Conservation (phyloP, 1,140 invertebrate genomes). For the Notospermus geniculatus region DNA sequence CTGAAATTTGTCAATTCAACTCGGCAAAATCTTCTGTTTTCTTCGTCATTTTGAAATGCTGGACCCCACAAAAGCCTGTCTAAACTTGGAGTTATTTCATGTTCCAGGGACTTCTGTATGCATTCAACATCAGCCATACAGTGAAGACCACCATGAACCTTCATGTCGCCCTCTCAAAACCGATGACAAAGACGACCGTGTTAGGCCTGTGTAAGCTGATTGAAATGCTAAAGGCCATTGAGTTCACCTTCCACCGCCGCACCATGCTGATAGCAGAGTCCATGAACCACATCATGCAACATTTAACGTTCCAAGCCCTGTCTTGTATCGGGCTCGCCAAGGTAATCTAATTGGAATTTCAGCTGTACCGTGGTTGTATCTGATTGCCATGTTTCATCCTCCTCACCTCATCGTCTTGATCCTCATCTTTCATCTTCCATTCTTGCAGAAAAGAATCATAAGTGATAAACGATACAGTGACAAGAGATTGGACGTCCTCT, state of each 20-base stretch:
- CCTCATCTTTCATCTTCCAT: constrained; percentile 37
- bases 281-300: constrained; percentile 67
- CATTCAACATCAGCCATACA: constrained; percentile 60
- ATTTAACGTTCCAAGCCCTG: constrained; percentile 67
- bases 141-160: constrained; percentile 72
- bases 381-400: background rate
- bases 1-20: constrained; percentile 6
- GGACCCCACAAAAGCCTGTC: no score
- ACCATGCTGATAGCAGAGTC: constrained; percentile 62
- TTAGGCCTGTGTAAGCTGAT: constrained; percentile 75
- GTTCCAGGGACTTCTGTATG: constrained; percentile 64
- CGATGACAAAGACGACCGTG: constrained; percentile 76
- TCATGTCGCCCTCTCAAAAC: constrained; percentile 71
- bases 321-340: constrained; percentile 62
- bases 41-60: no score
- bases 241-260: constrained; percentile 65
- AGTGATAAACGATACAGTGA: constrained; percentile 66
- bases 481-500: constrained; percentile 67
- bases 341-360: constrained; percentile 49
- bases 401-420: background rate
- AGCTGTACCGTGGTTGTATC: background rate
- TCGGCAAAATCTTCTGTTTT: no score
- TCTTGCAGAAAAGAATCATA: constrained; percentile 55
- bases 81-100: no score
- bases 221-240: constrained; percentile 77